Conservation (phyloP, 2,888 invertebrate genomes). For the Marronus borbonicus region DNA sequence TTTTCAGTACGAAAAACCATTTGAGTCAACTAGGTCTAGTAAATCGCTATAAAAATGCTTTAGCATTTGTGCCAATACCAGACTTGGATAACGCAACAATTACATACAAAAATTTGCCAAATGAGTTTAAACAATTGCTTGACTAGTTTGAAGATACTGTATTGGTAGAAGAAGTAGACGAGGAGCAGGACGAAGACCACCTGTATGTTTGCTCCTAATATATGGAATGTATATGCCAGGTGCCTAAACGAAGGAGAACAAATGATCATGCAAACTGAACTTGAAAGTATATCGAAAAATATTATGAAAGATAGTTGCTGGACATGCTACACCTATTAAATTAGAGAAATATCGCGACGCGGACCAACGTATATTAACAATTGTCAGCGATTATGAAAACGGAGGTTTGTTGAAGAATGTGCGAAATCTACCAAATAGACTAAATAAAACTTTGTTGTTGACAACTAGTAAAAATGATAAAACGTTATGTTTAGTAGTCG, state of each 20-base stretch:
- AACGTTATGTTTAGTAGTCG: no score
- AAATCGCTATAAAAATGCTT: no score
- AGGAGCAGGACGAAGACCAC: not conserved
- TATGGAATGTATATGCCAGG: not conserved
- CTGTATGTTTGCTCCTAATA: not conserved
- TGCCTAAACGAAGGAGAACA: not conserved
- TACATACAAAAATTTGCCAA: no score
- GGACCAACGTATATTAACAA: not conserved
- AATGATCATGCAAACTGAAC: no score
- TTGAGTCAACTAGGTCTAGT: no score
- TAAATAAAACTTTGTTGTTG: not conserved
- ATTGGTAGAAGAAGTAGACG: not conserved
- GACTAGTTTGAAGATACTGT: not conserved
- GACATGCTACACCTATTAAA: no score
- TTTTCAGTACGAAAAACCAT: no score
- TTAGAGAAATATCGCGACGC: no score
- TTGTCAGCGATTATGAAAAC: not conserved
- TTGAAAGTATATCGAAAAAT: no score
- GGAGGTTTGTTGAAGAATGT: not conserved
- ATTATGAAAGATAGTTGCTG: no score
- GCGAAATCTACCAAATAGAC: not conserved
- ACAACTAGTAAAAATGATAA: not conserved
- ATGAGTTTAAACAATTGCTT: not conserved
- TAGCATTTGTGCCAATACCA: no score
- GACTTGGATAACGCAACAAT: no score